Conservation (phyloP, 2,888 invertebrate genomes). For the Lumbricus terrestris region DNA sequence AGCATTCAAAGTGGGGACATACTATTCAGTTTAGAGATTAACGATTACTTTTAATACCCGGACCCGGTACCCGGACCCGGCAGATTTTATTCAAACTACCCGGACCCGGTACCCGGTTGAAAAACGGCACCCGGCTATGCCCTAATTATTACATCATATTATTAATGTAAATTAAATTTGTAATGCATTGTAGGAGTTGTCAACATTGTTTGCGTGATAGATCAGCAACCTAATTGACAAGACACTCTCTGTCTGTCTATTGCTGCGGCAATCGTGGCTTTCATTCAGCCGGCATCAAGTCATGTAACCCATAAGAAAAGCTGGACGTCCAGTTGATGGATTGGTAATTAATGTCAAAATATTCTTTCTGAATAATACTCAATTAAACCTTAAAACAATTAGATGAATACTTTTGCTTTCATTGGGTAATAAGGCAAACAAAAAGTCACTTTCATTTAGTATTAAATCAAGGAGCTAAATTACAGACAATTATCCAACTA, state of each 20-base stretch:
- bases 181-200: too few species aligned
- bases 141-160: too few species aligned
- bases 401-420: not conserved
- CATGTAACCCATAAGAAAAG: not conserved
- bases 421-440: not conserved
- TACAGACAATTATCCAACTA: not conserved
- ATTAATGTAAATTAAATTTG: too few species aligned
- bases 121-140: too few species aligned
- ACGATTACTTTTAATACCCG: too few species aligned
- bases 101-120: too few species aligned
- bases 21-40: too few species aligned
- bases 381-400: not conserved
- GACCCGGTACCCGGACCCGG: too few species aligned
- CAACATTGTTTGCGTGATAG: not conserved
- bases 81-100: too few species aligned
- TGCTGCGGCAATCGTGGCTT: too few species aligned
- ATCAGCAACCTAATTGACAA: not conserved
- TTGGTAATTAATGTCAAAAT: not conserved
- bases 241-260: not conserved
- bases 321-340: not conserved
- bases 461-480: not conserved
- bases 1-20: too few species aligned
- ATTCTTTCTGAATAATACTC: too few species aligned
- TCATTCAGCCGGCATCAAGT: not conserved
- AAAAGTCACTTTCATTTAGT: not conserved